Base-by-base conservation (phyloP, 2,888 invertebrate species). In the Micropterix aruncella region DNA sequence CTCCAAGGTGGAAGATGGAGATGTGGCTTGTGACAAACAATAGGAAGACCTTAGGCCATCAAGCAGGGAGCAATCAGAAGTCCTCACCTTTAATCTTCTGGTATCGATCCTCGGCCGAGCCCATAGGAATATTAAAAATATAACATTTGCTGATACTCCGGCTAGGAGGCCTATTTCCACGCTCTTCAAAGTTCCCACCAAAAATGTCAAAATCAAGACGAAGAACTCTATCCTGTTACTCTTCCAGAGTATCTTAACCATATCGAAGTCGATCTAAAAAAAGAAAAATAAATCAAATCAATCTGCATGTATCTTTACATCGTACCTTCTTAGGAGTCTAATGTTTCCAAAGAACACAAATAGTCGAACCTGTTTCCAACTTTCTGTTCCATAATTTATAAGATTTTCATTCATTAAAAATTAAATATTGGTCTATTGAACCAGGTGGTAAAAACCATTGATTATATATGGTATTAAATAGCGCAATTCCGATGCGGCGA, bases 151-250 rank as follows among this genome's bases (percentile, higher is more conserved):
- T 14, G 75, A 55, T 49, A 81, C 78, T 46, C 91, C 90, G 40
- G 77, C 70, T 18, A 86, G 65, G 50, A 93, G 77, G 41, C 91
- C 91, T 55, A 80, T 72, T 71, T 91, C 88, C 40, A 90, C 84
- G 17, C 85, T 82, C 47, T 77, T 66, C 43, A 74, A 57, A 43
- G 91, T 61, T 49, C 85, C 82, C 38, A 79, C 68, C 1, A 77
- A 46, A 50, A 87, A 82, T 41, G 90, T 90, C 12, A 76, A 63
- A 44, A 73, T 53, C 56, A 83, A 76, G 44, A 85, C 75, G 40
- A 74, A 54, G 45, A 84, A 73, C 60, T 88, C 87, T 47, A 65
- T 60, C 56, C 75, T 75, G 57, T 65, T 71, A 50, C 62, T 61
- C 15, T 59, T 63, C 80, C 80, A 81, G 52, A 80, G 65, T 9